These are phyloP conservation scores for Plumapathes pennacea DNA, from an alignment of 92 coral and sea anemone species.

Conservation along the genomic window DNA sequence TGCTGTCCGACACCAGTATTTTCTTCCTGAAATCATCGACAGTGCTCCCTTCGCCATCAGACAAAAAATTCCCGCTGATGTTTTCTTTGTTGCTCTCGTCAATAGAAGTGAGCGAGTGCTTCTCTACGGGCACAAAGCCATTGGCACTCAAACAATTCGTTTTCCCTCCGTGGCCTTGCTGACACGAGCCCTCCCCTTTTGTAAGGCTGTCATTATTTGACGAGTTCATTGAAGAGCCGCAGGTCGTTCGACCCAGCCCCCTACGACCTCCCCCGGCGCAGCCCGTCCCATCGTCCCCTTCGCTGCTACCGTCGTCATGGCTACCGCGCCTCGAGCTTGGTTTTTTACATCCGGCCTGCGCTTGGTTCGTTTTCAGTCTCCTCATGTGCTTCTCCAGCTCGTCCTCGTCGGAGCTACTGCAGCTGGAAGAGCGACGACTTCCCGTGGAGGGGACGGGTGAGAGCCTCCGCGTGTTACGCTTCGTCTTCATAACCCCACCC, in stretches of 20 bases:
- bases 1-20: not conserved
- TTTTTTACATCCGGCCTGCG: conserved; percentile 72
- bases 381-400: conserved; percentile 96
- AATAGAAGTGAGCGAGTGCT: conserved; percentile 40
- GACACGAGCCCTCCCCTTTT: conserved; percentile 9
- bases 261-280: conserved; percentile 50
- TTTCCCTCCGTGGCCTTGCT: conserved; percentile 52
- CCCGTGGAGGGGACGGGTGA: conserved; percentile 92
- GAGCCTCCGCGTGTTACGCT: conserved; percentile 72
- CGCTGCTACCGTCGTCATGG: conserved; percentile 82
- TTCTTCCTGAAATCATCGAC: not conserved
- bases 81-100: conserved; percentile 87
- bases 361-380: conserved; percentile 79
- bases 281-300: conserved; percentile 87
- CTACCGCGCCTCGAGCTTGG: conserved; percentile 73
- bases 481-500: conserved; percentile 76
- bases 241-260: conserved; percentile 12
- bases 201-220: conserved; percentile 10
- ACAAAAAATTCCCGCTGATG: conserved; percentile 12
- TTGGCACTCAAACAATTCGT: conserved; percentile 29
- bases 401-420: conserved; percentile 96
- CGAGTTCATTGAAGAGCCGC: conserved; percentile 9
- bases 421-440: conserved; percentile 92
- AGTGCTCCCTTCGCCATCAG: no score
- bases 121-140: conserved; percentile 36